Conservation (phyloP, 2,888 invertebrate species). For the Abscondita cerata region DNA sequence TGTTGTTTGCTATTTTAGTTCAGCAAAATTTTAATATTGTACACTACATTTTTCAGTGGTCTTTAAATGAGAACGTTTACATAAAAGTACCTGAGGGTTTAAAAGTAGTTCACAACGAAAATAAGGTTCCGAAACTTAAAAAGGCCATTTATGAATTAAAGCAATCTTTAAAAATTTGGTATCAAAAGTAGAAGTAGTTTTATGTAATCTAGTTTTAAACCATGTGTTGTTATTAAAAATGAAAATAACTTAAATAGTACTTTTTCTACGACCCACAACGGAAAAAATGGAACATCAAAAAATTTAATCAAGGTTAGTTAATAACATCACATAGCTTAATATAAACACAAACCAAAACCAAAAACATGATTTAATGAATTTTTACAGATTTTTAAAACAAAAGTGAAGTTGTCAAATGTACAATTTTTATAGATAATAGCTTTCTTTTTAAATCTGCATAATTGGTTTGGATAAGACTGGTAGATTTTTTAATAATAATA, state of each 20-base stretch:
- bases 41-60: constrained; percentile 43
- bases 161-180: constrained; percentile 8
- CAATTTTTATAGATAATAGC: no score
- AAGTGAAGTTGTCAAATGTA: no score
- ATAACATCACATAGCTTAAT: no score
- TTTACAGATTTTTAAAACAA: no score
- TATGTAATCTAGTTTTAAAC: not conserved
- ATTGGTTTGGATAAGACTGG: no score
- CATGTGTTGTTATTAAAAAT: not conserved
- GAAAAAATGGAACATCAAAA: no score
- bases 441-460: no score
- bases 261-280: no score
- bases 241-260: not conserved
- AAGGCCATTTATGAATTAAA: constrained; percentile 15
- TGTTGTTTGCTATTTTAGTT: constrained; percentile 34
- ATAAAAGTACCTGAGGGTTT: constrained; percentile 19
- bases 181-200: constrained; percentile 8
- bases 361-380: no score
- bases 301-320: no score
- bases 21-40: constrained; percentile 34
- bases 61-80: constrained; percentile 25
- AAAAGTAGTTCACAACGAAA: not conserved
- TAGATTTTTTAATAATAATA: no score
- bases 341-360: no score
- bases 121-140: constrained; percentile 11